Evolutionary conservation across 2,113 vertebrate genomes (phyloP).

Genomic region (Lontra canadensis): DNA sequence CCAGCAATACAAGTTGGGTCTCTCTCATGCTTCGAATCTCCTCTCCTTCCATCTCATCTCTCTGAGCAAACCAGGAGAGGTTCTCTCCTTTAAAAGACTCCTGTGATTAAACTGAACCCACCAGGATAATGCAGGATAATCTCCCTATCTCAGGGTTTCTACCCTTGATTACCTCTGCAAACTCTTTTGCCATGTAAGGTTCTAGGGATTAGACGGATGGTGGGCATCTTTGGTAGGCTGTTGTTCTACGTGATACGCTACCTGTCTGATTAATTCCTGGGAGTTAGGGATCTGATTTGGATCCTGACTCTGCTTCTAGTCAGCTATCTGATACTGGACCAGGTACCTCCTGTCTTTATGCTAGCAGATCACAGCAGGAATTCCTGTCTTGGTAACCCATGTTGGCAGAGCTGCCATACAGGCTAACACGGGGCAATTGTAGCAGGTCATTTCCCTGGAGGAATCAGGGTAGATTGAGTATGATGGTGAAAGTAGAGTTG

Average conservation of each 20-base stretch:
- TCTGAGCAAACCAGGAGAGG: neutral
- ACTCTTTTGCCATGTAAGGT: neutral
- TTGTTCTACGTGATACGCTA: neutral
- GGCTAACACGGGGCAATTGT: neutral
- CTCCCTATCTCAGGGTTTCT: neutral
- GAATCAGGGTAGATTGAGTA: neutral
- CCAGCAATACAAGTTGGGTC: neutral
- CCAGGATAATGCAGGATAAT: neutral
- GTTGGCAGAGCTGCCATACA: neutral
- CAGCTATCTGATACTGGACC: neutral
- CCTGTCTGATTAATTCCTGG: neutral
- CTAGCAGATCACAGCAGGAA: neutral
- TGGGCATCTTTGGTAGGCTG: neutral
- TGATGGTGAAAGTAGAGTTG: neutral
- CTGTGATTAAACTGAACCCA: neutral
- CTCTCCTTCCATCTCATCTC: neutral
- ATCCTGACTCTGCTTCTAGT: neutral
- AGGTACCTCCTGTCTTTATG: neutral
- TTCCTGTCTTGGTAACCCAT: neutral
- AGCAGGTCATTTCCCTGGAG: neutral
- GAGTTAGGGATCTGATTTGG: neutral
- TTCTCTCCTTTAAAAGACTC: neutral
- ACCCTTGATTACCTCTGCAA: neutral
- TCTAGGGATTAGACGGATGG: neutral
- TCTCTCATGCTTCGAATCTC: neutral